Percentiles rank a stretch among this genome's conserved stretches.
phyloP scores from a whole-genome alignment of 2,888 invertebrate genomes.

The Ophion ellenae region DNA sequence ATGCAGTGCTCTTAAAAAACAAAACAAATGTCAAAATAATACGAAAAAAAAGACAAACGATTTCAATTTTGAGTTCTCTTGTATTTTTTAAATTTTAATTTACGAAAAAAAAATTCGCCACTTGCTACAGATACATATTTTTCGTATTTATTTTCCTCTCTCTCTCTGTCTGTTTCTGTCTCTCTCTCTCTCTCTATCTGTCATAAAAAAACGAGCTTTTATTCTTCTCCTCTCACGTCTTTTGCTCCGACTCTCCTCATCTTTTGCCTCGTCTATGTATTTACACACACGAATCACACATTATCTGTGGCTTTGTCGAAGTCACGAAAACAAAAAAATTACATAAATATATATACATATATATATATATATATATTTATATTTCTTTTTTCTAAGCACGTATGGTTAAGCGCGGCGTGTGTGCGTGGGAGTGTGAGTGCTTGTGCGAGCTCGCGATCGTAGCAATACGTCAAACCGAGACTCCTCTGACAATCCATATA shows the following conservation, averaged over 20 bases:
- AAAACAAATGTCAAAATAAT: not conserved
- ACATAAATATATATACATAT: conserved; percentile 5
- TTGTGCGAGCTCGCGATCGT: conserved; percentile 50
- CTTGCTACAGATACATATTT: not conserved
- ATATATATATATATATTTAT: conserved; percentile 4
- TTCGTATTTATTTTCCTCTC: not conserved
- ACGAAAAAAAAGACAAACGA: conserved; percentile 2
- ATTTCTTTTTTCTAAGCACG: conserved; percentile 69
- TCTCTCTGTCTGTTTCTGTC: conserved; percentile 5
- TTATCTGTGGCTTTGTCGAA: conserved; percentile 43
- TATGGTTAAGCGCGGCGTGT: conserved; percentile 81
- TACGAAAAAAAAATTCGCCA: not conserved
- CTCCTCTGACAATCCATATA: conserved; percentile 11
- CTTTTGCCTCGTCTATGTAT: conserved; percentile 44
- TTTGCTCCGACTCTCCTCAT: conserved; percentile 54
- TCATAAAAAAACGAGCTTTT: not conserved
- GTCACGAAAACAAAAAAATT: conserved; percentile 19
- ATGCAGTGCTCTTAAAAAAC: conserved; percentile 74
- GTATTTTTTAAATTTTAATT: conserved; percentile 11
- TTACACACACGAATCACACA: conserved; percentile 35
- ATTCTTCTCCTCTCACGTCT: not conserved
- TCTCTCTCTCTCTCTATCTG: conserved; percentile 58
- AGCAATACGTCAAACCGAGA: conserved; percentile 37
- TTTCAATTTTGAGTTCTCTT: conserved; percentile 53
- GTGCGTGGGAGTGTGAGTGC: conserved; percentile 70